phyloP scores from a whole-genome alignment of 2,113 vertebrate genomes.

The Chaetops frenatus region DNA sequence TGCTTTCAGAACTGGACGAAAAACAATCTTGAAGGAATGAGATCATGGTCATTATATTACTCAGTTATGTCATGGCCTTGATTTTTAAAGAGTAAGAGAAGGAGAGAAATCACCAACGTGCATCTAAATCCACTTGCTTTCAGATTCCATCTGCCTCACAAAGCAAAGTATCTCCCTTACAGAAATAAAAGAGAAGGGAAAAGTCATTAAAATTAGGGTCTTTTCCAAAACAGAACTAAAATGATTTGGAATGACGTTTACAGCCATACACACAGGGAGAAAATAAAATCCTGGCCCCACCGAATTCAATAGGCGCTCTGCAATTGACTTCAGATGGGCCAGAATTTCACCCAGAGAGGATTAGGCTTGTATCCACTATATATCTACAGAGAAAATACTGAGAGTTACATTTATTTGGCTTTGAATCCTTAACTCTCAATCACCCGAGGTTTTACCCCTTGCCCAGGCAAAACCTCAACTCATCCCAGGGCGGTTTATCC shows the following conservation, averaged over 20 bases:
- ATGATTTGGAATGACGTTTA: constrained; percentile 31
- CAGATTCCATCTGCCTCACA: constrained; percentile 29
- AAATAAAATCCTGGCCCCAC: constrained; percentile 51
- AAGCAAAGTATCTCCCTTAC: constrained; percentile 38
- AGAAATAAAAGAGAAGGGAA: constrained; percentile 33
- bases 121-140: constrained; percentile 18
- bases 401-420: constrained; percentile 41
- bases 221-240: constrained; percentile 33
- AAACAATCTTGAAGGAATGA: constrained; percentile 61
- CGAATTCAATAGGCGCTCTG: constrained; percentile 57
- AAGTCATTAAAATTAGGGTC: constrained; percentile 28
- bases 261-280: constrained; percentile 16
- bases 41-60: constrained; percentile 59
- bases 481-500: neutral
- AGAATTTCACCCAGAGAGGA: constrained; percentile 48
- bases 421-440: constrained; percentile 16
- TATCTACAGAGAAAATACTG: constrained; percentile 28
- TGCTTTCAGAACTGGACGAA: constrained; percentile 52
- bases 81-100: constrained; percentile 51
- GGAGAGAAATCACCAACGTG: neutral
- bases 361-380: constrained; percentile 14
- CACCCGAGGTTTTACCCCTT: neutral
- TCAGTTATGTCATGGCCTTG: constrained; percentile 55
- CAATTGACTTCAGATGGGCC: constrained; percentile 63
- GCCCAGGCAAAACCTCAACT: neutral